A percentile compares a stretch with the other conserved stretches of the same genome.
phyloP scores from a whole-genome alignment of 2,797 vertebrate genomes.

The Sebastes glaucus region DNA sequence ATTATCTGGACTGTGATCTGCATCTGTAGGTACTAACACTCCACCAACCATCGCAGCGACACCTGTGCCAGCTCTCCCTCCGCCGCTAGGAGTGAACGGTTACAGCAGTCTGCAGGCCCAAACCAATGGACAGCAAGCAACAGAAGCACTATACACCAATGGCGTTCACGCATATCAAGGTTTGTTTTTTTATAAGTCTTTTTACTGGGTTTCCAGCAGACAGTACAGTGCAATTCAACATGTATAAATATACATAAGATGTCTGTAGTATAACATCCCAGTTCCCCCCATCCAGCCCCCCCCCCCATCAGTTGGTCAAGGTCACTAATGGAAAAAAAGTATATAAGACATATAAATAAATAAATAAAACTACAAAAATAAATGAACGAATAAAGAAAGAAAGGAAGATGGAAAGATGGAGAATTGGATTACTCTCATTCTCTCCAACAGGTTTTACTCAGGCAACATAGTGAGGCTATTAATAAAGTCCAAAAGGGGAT shows the following conservation, averaged over 20 bases:
- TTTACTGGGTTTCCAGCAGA: not conserved
- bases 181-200: slow-evolving; percentile 51
- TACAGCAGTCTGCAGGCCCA: slow-evolving; percentile 88
- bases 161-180: slow-evolving; percentile 93
- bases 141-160: slow-evolving; percentile 91
- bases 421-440: not conserved
- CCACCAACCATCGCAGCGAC: slow-evolving; percentile 91
- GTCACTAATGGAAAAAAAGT: not conserved
- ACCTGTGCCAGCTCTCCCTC: slow-evolving; percentile 87
- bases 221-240: not conserved
- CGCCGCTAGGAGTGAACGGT: slow-evolving; percentile 90
- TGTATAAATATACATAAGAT: not conserved
- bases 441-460: not conserved
- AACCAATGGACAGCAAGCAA: slow-evolving; percentile 87
- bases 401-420: not conserved
- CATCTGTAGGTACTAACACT: slow-evolving; percentile 88
- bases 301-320: not conserved
- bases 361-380: not conserved
- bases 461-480: not conserved
- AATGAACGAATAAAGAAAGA: too few species aligned
- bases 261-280: not conserved
- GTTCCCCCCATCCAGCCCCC: not conserved
- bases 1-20: not conserved
- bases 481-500: not conserved
- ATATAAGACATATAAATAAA: not conserved